Percentiles rank a stretch among this genome's conserved stretches.
phyloP scores from a whole-genome alignment of 2,113 vertebrate genomes.

The Thamnaconus septentrionalis region DNA sequence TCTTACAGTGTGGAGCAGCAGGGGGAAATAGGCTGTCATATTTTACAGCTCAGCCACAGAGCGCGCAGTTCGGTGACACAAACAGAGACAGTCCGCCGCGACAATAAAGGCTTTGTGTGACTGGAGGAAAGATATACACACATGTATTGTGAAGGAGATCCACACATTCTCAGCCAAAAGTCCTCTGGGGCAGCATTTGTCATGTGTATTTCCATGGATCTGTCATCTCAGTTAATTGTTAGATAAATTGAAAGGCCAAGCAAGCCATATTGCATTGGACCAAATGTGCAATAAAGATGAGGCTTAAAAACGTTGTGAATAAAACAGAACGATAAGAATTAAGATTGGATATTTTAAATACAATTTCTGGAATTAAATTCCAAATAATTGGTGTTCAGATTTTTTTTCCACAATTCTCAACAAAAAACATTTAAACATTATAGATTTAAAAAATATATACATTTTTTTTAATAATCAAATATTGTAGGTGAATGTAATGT shows the following conservation, averaged over 20 bases:
- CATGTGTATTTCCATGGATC: too few relatives aligned
- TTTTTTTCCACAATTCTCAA: neutral
- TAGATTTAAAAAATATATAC: too few relatives aligned
- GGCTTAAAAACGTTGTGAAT: too few relatives aligned
- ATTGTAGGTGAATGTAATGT: too few relatives aligned
- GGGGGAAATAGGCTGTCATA: conserved; percentile 50
- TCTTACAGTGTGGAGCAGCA: conserved; percentile 63
- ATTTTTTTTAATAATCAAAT: too few relatives aligned
- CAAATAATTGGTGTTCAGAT: too few relatives aligned
- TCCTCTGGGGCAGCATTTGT: conserved; percentile 16
- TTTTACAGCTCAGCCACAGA: conserved; percentile 35
- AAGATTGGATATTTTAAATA: neutral
- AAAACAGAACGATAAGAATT: too few relatives aligned
- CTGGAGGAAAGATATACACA: neutral
- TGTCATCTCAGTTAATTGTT: too few relatives aligned
- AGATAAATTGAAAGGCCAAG: too few relatives aligned
- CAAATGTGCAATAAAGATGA: too few relatives aligned
- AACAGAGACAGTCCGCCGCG: neutral
- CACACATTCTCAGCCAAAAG: conserved; percentile 8
- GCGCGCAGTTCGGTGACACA: neutral
- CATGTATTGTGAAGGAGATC: neutral
- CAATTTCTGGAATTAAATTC: neutral
- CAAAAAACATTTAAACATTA: neutral
- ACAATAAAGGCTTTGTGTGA: neutral
- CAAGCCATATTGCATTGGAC: too few relatives aligned